Evolutionary conservation across 2,113 vertebrate species (phyloP).

Genomic region (Deroptyus accipitrinus): DNA sequence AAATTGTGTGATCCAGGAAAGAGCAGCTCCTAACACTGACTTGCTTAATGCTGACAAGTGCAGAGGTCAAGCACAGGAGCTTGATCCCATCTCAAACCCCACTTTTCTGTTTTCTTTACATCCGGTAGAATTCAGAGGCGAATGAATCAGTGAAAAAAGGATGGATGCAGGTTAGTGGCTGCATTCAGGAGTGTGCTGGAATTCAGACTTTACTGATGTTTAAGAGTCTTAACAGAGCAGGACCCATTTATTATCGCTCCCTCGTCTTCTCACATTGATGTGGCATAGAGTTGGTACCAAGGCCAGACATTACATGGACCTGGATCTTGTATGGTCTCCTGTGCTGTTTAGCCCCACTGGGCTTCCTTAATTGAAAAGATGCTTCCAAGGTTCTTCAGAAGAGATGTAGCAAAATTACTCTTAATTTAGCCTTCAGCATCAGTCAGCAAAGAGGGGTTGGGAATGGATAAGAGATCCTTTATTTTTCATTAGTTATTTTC

Average conservation of each 20-base stretch:
- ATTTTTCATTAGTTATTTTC: conserved; percentile 47
- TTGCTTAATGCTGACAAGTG: background rate
- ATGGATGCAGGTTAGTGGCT: background rate
- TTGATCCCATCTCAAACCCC: background rate
- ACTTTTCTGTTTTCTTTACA: background rate
- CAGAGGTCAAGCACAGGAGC: background rate
- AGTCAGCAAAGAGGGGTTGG: background rate
- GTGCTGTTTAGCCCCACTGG: background rate
- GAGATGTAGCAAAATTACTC: conserved; percentile 32
- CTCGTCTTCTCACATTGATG: background rate
- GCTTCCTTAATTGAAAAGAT: background rate
- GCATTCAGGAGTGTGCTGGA: background rate
- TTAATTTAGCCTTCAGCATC: conserved; percentile 50
- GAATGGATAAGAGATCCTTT: background rate
- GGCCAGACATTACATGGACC: background rate
- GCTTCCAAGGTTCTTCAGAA: conserved; percentile 29
- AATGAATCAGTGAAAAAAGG: background rate
- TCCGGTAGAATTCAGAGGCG: background rate
- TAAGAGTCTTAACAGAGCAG: background rate
- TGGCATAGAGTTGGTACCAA: background rate
- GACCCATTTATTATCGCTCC: background rate
- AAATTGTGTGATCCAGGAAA: background rate
- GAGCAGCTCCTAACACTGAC: background rate
- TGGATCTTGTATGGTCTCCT: background rate
- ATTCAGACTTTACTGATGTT: background rate